Evolutionary conservation across 1,140 invertebrate species (phyloP).

Genomic region (Heliconius nattereri): DNA sequence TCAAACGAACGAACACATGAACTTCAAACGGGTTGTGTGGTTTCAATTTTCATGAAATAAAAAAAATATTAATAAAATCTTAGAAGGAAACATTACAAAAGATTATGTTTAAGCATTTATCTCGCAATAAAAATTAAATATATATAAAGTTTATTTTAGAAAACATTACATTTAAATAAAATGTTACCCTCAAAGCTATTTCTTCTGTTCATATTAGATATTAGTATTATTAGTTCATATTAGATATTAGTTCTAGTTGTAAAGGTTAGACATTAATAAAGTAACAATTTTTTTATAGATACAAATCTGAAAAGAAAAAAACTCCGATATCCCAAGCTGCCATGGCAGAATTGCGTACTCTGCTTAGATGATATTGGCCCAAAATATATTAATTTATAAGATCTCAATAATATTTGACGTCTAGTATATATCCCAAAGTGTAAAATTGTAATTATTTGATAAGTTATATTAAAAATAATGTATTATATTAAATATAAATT

Average conservation of each 20-base stretch:
- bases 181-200: not conserved
- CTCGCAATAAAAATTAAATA: too few species aligned
- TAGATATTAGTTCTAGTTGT: too few species aligned
- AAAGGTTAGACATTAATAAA: too few species aligned
- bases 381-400: constrained; percentile 37
- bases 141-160: too few species aligned
- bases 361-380: constrained; percentile 65
- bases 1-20: too few species aligned
- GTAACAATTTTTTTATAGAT: constrained; percentile 49
- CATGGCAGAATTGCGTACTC: constrained; percentile 63
- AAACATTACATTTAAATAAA: not conserved
- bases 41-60: too few species aligned
- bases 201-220: too few species aligned
- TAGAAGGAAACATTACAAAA: too few species aligned
- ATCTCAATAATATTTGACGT: constrained; percentile 49
- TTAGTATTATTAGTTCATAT: too few species aligned
- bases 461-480: not conserved
- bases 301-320: constrained; percentile 71
- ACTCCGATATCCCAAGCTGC: constrained; percentile 62
- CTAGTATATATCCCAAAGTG: constrained; percentile 44
- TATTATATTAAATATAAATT: constrained; percentile 17
- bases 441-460: constrained; percentile 18
- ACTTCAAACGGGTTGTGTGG: too few species aligned
- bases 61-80: too few species aligned
- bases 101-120: too few species aligned